A percentile compares a stretch with the other conserved stretches of the same genome.
phyloP scores from a whole-genome alignment of 2,113 vertebrate genomes.

The Picathartes gymnocephalus region DNA sequence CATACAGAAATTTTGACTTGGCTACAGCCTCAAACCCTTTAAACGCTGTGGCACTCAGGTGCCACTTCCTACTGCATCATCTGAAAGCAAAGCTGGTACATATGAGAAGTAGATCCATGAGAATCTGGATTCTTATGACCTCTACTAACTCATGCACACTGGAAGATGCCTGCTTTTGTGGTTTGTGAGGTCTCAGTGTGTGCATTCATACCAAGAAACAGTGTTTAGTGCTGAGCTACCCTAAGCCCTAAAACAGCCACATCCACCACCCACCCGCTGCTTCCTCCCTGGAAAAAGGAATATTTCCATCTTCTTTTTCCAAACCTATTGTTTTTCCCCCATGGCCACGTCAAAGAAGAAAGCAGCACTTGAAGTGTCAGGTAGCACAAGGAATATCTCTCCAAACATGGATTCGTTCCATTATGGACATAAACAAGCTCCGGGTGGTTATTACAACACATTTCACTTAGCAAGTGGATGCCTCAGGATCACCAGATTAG shows the following conservation, averaged over 20 bases:
- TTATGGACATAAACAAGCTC: not conserved
- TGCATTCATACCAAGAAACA: not conserved
- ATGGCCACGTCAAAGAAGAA: not conserved
- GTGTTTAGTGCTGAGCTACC: not conserved
- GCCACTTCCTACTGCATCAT: not conserved
- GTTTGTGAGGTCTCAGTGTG: not conserved
- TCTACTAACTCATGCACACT: not conserved
- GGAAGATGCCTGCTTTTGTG: not conserved
- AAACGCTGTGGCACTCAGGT: not conserved
- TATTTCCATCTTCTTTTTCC: not conserved
- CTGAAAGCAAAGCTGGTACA: not conserved
- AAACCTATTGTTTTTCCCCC: not conserved
- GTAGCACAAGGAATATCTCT: not conserved
- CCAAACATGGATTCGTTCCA: not conserved
- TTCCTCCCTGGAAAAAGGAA: not conserved
- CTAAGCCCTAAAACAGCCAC: not conserved
- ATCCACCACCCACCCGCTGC: not conserved
- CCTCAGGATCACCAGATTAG: not conserved
- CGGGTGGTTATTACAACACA: not conserved
- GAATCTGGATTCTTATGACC: not conserved
- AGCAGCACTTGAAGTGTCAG: not conserved
- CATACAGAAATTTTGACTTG: not conserved
- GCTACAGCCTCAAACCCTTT: not conserved
- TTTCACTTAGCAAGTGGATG: not conserved
- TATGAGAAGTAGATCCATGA: not conserved